Conservation (phyloP, 1,140 invertebrate genomes). For the Papilio xuthus region DNA sequence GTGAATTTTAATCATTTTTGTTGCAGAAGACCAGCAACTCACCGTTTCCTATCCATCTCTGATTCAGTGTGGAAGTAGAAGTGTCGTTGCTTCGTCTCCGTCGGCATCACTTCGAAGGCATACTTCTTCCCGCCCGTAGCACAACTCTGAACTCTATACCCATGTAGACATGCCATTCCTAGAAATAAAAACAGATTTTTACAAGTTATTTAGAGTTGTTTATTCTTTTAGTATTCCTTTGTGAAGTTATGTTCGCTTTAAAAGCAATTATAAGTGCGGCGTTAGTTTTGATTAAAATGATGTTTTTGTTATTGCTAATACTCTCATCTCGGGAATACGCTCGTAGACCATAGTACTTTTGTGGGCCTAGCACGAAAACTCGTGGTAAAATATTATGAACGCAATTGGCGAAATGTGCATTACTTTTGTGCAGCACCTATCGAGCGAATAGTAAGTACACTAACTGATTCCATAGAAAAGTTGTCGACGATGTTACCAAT, state of each 20-base stretch:
- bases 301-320: too few species aligned
- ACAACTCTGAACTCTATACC: slow-evolving; percentile 93
- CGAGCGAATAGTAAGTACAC: too few species aligned
- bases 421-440: too few species aligned
- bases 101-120: slow-evolving; percentile 95
- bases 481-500: too few species aligned
- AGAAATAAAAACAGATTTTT: slow-evolving; percentile 10
- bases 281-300: too few species aligned
- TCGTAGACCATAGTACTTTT: too few species aligned
- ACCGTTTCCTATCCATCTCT: slow-evolving; percentile 98
- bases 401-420: too few species aligned
- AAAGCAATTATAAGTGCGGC: neutral
- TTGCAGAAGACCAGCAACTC: slow-evolving; percentile 39
- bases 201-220: neutral
- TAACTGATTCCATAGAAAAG: too few species aligned
- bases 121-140: slow-evolving; percentile 90
- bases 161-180: slow-evolving; percentile 96
- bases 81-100: slow-evolving; percentile 91
- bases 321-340: too few species aligned
- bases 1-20: neutral
- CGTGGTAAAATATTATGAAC: too few species aligned
- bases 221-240: neutral
- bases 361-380: too few species aligned
- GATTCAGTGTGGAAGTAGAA: slow-evolving; percentile 97
- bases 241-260: neutral